phyloP scores from a whole-genome alignment of 1,140 invertebrate genomes.

The Heliconius eleuchia region DNA sequence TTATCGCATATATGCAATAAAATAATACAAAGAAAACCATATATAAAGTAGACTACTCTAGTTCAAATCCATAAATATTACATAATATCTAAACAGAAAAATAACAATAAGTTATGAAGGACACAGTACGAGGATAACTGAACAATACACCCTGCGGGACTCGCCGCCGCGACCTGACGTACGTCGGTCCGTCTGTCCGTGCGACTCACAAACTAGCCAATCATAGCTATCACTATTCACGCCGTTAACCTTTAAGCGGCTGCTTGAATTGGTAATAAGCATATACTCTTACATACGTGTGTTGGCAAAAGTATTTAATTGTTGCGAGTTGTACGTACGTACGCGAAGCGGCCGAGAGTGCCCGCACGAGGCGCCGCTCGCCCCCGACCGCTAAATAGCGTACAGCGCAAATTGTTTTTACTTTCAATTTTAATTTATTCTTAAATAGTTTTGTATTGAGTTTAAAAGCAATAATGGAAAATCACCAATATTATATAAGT shows the following conservation, averaged over 20 bases:
- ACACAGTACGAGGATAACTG: background rate
- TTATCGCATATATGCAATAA: too few relatives aligned
- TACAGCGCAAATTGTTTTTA: background rate
- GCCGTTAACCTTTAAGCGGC: constrained; percentile 23
- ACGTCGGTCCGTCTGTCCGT: background rate
- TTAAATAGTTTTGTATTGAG: background rate
- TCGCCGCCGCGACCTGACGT: background rate
- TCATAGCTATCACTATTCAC: constrained; percentile 23
- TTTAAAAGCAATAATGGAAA: background rate
- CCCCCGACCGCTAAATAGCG: background rate
- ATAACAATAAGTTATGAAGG: background rate
- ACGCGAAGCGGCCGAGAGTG: background rate
- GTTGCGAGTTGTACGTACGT: background rate
- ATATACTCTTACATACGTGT: background rate
- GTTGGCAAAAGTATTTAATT: constrained; percentile 28
- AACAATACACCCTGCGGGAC: background rate
- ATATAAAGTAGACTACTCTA: too few relatives aligned
- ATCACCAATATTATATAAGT: too few relatives aligned
- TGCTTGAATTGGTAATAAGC: constrained; percentile 19
- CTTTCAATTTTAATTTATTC: constrained; percentile 1
- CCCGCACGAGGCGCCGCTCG: background rate
- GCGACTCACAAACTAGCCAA: background rate
- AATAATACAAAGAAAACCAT: too few relatives aligned
- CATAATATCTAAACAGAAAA: too few relatives aligned
- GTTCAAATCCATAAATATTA: too few relatives aligned